Evolutionary conservation across 2,113 vertebrate species (phyloP).

Genomic region (Hydrochoerus hydrochaeris): DNA sequence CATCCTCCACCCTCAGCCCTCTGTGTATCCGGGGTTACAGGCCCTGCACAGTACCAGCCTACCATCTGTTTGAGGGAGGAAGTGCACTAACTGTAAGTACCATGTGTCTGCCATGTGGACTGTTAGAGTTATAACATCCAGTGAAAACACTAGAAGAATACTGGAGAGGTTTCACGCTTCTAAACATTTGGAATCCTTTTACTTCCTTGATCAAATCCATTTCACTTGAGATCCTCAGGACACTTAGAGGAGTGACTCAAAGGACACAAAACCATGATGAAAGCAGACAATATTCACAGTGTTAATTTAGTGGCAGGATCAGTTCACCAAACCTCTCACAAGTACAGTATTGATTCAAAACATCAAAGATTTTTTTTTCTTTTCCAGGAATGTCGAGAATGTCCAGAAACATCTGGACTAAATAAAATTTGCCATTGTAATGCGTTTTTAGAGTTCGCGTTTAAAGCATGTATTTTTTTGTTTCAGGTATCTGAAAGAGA

Average conservation of each 20-base stretch:
- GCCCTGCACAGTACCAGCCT: too few relatives aligned
- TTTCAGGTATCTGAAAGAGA: not conserved
- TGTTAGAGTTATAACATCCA: not conserved
- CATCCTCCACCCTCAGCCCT: not conserved
- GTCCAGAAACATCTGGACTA: not conserved
- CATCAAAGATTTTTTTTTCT: not conserved
- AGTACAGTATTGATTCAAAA: slow-evolving; percentile 12
- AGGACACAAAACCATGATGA: not conserved
- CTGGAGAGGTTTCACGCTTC: not conserved
- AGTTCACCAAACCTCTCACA: slow-evolving; percentile 3
- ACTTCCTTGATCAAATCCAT: slow-evolving; percentile 26
- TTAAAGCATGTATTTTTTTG: not conserved
- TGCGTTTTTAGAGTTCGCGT: not conserved
- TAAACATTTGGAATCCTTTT: slow-evolving; percentile 36
- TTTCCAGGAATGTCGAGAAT: not conserved
- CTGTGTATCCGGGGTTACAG: too few relatives aligned
- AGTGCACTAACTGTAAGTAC: not conserved
- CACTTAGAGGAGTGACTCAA: slow-evolving; percentile 11
- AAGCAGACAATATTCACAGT: not conserved
- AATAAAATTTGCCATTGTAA: not conserved
- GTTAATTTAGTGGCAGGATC: not conserved
- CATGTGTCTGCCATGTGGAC: not conserved
- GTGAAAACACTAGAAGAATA: not conserved
- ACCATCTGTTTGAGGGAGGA: not conserved
- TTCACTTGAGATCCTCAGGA: not conserved